Evolutionary conservation across 2,797 vertebrate genomes (phyloP).

Genomic region (Mormyrus proboscirostris): DNA sequence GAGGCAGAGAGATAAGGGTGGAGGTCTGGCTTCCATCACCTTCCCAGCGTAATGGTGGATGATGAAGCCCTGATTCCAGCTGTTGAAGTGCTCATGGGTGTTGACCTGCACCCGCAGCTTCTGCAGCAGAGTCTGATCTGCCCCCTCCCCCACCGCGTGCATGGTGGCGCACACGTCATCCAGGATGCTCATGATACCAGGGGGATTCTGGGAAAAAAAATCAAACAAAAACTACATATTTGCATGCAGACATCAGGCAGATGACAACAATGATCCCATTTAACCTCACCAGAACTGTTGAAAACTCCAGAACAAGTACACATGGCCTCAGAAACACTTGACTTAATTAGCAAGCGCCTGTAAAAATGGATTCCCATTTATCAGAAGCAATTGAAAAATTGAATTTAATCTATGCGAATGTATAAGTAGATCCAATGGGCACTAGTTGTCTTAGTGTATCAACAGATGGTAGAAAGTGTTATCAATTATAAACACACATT

Average conservation of each 20-base stretch:
- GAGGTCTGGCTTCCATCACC: conserved; percentile 52
- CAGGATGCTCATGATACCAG: conserved; percentile 91
- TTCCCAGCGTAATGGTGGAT: conserved; percentile 98
- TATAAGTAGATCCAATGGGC: background rate
- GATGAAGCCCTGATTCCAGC: conserved; percentile 99
- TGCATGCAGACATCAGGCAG: background rate
- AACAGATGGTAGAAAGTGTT: background rate
- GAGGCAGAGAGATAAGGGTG: background rate
- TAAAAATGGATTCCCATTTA: background rate
- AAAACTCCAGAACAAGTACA: background rate
- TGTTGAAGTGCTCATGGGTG: conserved; percentile 96
- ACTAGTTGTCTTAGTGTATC: background rate
- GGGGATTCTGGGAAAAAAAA: conserved; percentile 72
- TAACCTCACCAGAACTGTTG: background rate
- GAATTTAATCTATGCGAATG: background rate
- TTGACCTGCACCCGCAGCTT: conserved; percentile 91
- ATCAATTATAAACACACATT: background rate
- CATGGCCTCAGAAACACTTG: background rate
- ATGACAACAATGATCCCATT: background rate
- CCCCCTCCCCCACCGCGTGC: conserved; percentile 93
- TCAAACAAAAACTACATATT: background rate
- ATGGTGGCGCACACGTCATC: conserved; percentile 98
- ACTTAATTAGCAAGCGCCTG: background rate
- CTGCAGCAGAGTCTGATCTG: conserved; percentile 93
- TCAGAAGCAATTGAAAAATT: background rate